Evolutionary conservation across 2,113 vertebrate genomes (phyloP).

Genomic region (Ageneiosus marmoratus): DNA sequence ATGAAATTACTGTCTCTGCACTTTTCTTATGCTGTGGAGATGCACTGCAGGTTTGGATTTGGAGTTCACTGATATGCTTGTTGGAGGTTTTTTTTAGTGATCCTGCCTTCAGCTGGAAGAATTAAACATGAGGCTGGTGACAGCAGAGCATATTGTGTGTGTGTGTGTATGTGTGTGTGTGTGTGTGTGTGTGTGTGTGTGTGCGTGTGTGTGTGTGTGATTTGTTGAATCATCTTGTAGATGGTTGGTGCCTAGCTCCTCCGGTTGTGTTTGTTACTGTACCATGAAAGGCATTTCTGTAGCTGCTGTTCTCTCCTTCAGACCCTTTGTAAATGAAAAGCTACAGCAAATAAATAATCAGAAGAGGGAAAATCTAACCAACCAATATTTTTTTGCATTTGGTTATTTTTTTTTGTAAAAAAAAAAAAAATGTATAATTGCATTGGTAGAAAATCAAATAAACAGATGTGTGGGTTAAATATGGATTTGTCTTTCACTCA

Average conservation of each 20-base stretch:
- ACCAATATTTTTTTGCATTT: background rate
- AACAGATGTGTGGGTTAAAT: background rate
- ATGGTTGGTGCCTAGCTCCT: slow-evolving; percentile 46
- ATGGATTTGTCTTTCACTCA: background rate
- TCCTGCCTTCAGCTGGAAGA: background rate
- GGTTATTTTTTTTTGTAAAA: background rate
- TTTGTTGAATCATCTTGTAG: slow-evolving; percentile 35
- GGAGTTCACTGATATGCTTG: slow-evolving; percentile 28
- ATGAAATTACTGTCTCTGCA: slow-evolving; percentile 18
- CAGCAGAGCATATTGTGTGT: slow-evolving; percentile 23
- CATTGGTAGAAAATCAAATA: background rate
- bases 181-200: background rate
- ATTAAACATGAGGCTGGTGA: slow-evolving; percentile 30
- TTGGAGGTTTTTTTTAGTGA: background rate
- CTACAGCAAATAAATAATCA: background rate
- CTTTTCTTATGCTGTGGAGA: slow-evolving; percentile 10
- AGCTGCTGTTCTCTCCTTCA: slow-evolving; percentile 25
- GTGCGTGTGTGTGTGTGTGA: slow-evolving; percentile 13
- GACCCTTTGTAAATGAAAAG: slow-evolving; percentile 5
- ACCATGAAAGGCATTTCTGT: slow-evolving; percentile 53
- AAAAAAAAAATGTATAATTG: background rate
- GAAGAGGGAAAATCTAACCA: background rate
- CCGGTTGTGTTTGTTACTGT: slow-evolving; percentile 35
- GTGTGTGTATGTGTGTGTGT: background rate
- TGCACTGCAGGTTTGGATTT: slow-evolving; percentile 5